Evolutionary conservation across 1,140 invertebrate species (phyloP).

Genomic region (Brachionus rotundiformis): DNA sequence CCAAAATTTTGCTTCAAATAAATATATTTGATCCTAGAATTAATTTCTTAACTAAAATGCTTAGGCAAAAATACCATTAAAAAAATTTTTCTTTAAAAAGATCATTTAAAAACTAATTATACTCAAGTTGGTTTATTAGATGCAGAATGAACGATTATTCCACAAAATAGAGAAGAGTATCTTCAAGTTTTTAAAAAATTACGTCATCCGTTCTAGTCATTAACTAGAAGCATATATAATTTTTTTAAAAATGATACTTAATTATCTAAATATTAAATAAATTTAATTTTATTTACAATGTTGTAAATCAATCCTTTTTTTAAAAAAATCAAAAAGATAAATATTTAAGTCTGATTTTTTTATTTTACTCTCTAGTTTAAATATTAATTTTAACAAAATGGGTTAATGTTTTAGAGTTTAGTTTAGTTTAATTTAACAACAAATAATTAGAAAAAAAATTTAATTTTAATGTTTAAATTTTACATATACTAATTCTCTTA

Average conservation of each 20-base stretch:
- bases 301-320: neutral
- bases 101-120: neutral
- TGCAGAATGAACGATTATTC: neutral
- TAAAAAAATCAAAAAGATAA: neutral
- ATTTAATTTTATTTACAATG: neutral
- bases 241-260: neutral
- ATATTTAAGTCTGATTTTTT: neutral
- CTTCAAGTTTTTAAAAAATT: too few species aligned
- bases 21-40: conserved; percentile 13
- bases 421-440: neutral
- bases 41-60: neutral
- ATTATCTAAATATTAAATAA: neutral
- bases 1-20: neutral
- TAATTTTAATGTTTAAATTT: neutral
- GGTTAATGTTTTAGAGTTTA: neutral
- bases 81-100: neutral
- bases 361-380: neutral
- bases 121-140: neutral
- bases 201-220: neutral
- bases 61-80: conserved; percentile 26
- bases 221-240: neutral
- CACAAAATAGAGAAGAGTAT: neutral
- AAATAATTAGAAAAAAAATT: neutral
- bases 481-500: neutral
- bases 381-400: neutral